A percentile compares a stretch with the other conserved stretches of the same genome.
Conservation (phyloP, 2,888 invertebrate species). For the Dexiosoma caninum region DNA sequence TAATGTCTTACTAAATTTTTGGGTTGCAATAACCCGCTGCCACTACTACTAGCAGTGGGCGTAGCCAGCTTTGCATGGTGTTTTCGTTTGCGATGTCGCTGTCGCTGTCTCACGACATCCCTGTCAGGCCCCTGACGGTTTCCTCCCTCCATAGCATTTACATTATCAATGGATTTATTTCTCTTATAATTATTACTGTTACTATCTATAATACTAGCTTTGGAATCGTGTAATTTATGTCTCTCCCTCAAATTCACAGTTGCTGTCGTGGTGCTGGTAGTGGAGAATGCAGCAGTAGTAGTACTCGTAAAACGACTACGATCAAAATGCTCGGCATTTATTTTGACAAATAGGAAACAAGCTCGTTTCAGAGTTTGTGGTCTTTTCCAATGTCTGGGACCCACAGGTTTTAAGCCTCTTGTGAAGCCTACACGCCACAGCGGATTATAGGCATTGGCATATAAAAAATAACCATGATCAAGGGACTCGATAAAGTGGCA, state of each 20-base stretch:
- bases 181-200: slow-evolving; percentile 54
- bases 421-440: slow-evolving; percentile 73
- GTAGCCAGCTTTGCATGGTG: slow-evolving; percentile 61
- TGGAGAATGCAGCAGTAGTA: slow-evolving; percentile 40
- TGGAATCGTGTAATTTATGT: slow-evolving; percentile 52
- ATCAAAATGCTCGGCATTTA: slow-evolving; percentile 68
- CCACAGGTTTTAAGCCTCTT: slow-evolving; percentile 70
- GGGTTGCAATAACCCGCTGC: slow-evolving; percentile 67
- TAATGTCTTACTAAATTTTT: slow-evolving; percentile 74
- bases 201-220: slow-evolving; percentile 66
- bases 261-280: slow-evolving; percentile 17
- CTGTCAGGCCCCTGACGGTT: slow-evolving; percentile 29
- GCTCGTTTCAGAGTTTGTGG: slow-evolving; percentile 67
- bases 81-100: slow-evolving; percentile 65
- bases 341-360: slow-evolving; percentile 71
- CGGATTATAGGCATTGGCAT: slow-evolving; percentile 71
- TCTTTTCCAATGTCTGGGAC: slow-evolving; percentile 68
- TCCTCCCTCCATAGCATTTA: slow-evolving; percentile 51
- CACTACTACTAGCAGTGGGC: neutral
- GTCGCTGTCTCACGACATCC: slow-evolving; percentile 47
- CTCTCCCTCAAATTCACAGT: slow-evolving; percentile 41
- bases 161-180: slow-evolving; percentile 44
- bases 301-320: slow-evolving; percentile 60
- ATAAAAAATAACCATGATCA: slow-evolving; percentile 71
- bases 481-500: slow-evolving; percentile 74